phyloP scores from a whole-genome alignment of 2,888 invertebrate species.

The Carterocephalus palaemon region DNA sequence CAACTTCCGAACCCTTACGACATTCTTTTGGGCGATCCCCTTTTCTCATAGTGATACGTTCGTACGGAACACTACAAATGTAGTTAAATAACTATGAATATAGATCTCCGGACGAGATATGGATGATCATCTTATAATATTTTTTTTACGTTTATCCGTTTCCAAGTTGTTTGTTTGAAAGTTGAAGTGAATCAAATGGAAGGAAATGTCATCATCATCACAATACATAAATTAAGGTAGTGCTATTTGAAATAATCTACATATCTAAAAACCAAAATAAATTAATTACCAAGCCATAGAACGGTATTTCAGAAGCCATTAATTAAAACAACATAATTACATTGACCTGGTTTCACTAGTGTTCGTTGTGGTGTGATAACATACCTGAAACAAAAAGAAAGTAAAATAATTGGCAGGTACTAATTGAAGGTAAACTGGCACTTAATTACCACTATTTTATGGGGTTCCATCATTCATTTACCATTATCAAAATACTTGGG shows the following conservation, averaged over 20 bases:
- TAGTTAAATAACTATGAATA: slow-evolving; percentile 67
- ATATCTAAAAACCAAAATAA: background rate
- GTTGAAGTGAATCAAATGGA: too few species aligned
- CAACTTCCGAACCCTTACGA: slow-evolving; percentile 72
- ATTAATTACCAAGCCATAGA: background rate
- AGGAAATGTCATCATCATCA: too few species aligned
- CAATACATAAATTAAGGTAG: too few species aligned
- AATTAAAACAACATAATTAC: background rate
- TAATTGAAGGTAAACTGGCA: too few species aligned
- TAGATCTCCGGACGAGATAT: too few species aligned
- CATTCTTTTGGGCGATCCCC: slow-evolving; percentile 66
- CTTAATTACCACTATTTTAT: too few species aligned
- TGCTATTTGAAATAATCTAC: slow-evolving; percentile 9
- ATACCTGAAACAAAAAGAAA: slow-evolving; percentile 8
- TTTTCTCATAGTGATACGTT: slow-evolving; percentile 42
- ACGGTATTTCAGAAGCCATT: slow-evolving; percentile 1
- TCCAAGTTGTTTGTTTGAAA: too few species aligned
- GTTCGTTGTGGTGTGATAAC: background rate
- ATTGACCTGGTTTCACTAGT: background rate
- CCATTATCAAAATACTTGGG: too few species aligned
- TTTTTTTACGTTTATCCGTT: slow-evolving; percentile 19
- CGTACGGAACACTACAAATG: slow-evolving; percentile 61
- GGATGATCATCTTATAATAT: slow-evolving; percentile 50
- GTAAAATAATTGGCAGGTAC: too few species aligned
- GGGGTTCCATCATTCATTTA: too few species aligned